These are phyloP conservation scores for Vulpes vulpes DNA, from an alignment of 2,113 vertebrate species.

Conservation along the genomic window DNA sequence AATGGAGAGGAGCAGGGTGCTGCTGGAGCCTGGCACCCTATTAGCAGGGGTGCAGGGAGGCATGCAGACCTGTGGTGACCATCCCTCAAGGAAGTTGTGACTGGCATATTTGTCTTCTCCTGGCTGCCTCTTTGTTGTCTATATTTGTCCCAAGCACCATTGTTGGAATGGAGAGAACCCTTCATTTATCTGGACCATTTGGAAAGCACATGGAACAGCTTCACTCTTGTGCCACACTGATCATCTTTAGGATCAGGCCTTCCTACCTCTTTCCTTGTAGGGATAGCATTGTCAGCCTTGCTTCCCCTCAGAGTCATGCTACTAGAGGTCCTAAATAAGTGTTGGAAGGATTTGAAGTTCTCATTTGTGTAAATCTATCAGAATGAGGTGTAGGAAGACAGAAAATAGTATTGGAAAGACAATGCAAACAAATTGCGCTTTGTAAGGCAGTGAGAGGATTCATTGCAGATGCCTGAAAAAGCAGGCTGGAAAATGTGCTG, in stretches of 20 bases:
- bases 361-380: neutral
- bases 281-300: neutral
- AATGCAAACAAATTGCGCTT: neutral
- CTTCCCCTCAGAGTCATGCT: neutral
- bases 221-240: neutral
- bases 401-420: slow-evolving; percentile 30
- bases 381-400: neutral
- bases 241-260: neutral
- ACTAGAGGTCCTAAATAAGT: neutral
- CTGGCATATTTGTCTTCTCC: slow-evolving; percentile 12
- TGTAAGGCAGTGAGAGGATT: neutral
- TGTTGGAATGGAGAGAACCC: neutral
- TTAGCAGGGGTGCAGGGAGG: neutral
- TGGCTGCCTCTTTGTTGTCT: neutral
- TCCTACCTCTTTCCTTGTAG: neutral
- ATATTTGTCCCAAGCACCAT: slow-evolving; percentile 23
- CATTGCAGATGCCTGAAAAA: neutral
- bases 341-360: neutral
- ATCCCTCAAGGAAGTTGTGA: neutral
- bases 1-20: neutral
- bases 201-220: slow-evolving; percentile 4
- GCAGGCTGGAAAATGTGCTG: neutral
- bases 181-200: slow-evolving; percentile 46
- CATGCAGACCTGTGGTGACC: neutral
- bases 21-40: neutral